Evolutionary conservation across 1,140 invertebrate genomes (phyloP).

Genomic region (Agraylea sexmaculata): DNA sequence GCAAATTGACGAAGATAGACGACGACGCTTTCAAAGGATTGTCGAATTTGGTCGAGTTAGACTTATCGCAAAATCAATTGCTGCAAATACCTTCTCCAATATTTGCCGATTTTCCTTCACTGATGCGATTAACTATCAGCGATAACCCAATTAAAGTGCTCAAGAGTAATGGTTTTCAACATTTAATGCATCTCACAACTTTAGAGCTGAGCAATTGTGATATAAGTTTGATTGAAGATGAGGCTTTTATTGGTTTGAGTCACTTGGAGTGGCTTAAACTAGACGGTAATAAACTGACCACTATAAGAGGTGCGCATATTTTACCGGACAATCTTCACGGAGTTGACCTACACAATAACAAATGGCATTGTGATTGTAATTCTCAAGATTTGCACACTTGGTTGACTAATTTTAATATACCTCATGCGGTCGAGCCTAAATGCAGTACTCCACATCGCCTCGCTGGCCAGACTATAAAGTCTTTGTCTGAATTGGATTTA

Average conservation of each 20-base stretch:
- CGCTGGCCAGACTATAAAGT: slow-evolving; percentile 52
- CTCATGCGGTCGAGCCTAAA: slow-evolving; percentile 60
- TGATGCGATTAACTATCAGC: slow-evolving; percentile 71
- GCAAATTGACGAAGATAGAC: slow-evolving; percentile 63
- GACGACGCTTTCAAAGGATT: slow-evolving; percentile 68
- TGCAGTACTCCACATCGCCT: slow-evolving; percentile 60
- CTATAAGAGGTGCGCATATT: slow-evolving; percentile 53
- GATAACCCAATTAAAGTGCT: slow-evolving; percentile 68
- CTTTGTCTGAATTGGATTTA: slow-evolving; percentile 57
- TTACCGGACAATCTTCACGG: slow-evolving; percentile 62
- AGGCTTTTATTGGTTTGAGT: slow-evolving; percentile 69
- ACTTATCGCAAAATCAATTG: slow-evolving; percentile 72
- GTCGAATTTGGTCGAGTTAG: slow-evolving; percentile 78
- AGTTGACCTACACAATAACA: slow-evolving; percentile 72
- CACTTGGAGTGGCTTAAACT: slow-evolving; percentile 74
- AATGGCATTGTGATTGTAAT: slow-evolving; percentile 80
- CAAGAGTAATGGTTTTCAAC: slow-evolving; percentile 60
- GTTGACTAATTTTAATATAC: slow-evolving; percentile 61
- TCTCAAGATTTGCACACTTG: slow-evolving; percentile 63
- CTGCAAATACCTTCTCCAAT: slow-evolving; percentile 62
- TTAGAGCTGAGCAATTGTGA: slow-evolving; percentile 73
- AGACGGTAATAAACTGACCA: slow-evolving; percentile 66
- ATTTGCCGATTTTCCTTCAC: slow-evolving; percentile 60
- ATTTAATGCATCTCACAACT: slow-evolving; percentile 60
- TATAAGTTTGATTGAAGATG: slow-evolving; percentile 61